These are phyloP conservation scores for Drosophila tristis DNA, from an alignment of 1,140 invertebrate genomes.

Conservation along the genomic window DNA sequence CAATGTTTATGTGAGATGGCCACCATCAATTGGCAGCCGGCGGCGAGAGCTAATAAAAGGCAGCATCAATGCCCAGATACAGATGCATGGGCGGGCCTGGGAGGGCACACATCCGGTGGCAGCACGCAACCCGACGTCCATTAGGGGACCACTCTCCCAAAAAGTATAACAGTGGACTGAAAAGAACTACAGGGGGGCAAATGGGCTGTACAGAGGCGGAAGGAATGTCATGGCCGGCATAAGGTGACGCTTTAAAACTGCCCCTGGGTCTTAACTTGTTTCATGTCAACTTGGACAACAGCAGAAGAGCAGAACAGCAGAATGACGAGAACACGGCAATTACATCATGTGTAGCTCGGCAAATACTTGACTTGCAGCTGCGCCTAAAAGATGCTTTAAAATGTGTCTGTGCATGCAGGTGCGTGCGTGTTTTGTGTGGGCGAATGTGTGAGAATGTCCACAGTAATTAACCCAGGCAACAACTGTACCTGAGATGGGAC, in stretches of 20 bases:
- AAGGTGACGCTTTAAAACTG: constrained; percentile 70
- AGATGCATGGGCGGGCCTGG: constrained; percentile 15
- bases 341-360: constrained; percentile 51
- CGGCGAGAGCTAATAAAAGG: constrained; percentile 74
- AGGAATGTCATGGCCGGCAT: constrained; percentile 29
- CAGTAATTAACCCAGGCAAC: constrained; percentile 58
- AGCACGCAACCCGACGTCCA: constrained; percentile 54
- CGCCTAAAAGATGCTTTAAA: constrained; percentile 75
- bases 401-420: constrained; percentile 24
- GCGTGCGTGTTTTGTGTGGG: neutral
- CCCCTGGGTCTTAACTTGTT: constrained; percentile 71
- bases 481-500: constrained; percentile 34
- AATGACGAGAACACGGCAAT: constrained; percentile 60
- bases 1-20: constrained; percentile 45
- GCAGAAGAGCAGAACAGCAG: constrained; percentile 9
- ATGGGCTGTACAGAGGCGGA: neutral
- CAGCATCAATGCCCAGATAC: constrained; percentile 57
- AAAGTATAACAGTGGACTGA: constrained; percentile 3
- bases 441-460: constrained; percentile 15
- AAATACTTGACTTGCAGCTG: constrained; percentile 74
- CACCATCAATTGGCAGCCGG: constrained; percentile 56
- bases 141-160: constrained; percentile 43
- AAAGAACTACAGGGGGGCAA: constrained; percentile 30
- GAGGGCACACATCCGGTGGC: constrained; percentile 63
- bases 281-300: constrained; percentile 70